Conservation (phyloP, 1,140 invertebrate genomes). For the Philopotamus ludificatus region DNA sequence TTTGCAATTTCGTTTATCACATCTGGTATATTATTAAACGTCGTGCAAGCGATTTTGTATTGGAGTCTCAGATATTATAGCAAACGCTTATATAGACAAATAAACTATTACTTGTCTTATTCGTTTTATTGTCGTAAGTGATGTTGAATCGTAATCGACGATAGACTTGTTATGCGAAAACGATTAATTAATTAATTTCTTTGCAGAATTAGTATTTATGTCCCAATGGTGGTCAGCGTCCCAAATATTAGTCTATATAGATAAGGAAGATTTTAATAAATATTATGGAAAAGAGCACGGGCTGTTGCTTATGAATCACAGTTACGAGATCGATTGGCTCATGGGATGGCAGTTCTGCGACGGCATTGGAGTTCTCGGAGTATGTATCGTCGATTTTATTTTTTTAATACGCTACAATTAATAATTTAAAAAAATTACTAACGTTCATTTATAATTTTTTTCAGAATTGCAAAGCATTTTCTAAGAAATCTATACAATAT, state of each 20-base stretch:
- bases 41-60: constrained; percentile 76
- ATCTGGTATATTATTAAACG: constrained; percentile 84
- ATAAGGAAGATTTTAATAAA: constrained; percentile 75
- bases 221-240: constrained; percentile 90
- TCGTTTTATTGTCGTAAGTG: constrained; percentile 89
- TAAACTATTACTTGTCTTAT: constrained; percentile 90
- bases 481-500: constrained; percentile 73
- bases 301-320: constrained; percentile 91
- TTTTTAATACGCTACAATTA: constrained; percentile 15
- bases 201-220: constrained; percentile 85
- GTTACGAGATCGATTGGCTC: constrained; percentile 94
- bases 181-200: constrained; percentile 26
- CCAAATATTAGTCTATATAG: constrained; percentile 71
- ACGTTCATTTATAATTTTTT: constrained; percentile 35
- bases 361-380: constrained; percentile 72
- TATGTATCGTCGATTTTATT: constrained; percentile 56
- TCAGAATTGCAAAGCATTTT: constrained; percentile 92
- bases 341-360: constrained; percentile 86
- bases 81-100: constrained; percentile 76
- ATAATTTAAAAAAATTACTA: constrained; percentile 13
- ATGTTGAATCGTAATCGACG: constrained; percentile 35
- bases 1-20: constrained; percentile 87
- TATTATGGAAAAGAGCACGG: constrained; percentile 86
- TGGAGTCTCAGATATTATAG: constrained; percentile 72
- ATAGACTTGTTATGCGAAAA: background rate